Evolutionary conservation across 2,113 vertebrate species (phyloP), one percentile per base, ranked within the genome.

Genomic region (Dromiciops gliroides): DNA sequence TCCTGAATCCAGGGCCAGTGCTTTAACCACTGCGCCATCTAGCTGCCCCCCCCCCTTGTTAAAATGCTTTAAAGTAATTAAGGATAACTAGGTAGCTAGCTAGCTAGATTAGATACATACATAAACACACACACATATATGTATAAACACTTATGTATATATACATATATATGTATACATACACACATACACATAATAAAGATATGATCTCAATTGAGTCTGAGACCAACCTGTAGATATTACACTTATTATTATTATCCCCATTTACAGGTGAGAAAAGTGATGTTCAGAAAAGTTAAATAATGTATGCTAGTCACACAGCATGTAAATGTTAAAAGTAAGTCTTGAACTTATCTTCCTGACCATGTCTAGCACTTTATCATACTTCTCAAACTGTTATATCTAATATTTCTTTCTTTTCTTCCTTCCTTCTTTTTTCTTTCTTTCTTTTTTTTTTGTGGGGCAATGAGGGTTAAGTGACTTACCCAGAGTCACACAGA

Each of bases 141-240:
- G 8, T 53, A 7, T 8, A 26, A 0, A 8, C 7, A 8, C 24
- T 25, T 5, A 26, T 24, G 12, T 24, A 1, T 52, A 0, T 52
- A 5, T 52, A 23, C 26, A 26, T 53, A 24, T 52, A 24, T 53
- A 9, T 26, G 0, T 53, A 2, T 53, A 5, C 9, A 2, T 26
- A 9, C 26, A 50, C 50, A 50, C 50, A 50, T 50, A 50, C 50
- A 50, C 50, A 50, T 50, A 50, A 50, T 50, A 50, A 50, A 7
- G 10, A 9, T 53, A 26, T 16, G 16, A 37, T 67, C 31, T 67
- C 60, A 37, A 37, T 37, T 67, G 26, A 67, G 60, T 4, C 14
- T 67, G 11, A 83, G 8, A 83, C n/a, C n/a, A 83, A 83, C 67
- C n/a, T 0, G n/a, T 22, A 44, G n/a, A 83, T 44, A 44, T 0